Percentiles rank a stretch among this genome's conserved stretches.
These are phyloP conservation scores for Hemitrygon akajei DNA, from an alignment of 2,797 vertebrate species.

Conservation along the genomic window DNA sequence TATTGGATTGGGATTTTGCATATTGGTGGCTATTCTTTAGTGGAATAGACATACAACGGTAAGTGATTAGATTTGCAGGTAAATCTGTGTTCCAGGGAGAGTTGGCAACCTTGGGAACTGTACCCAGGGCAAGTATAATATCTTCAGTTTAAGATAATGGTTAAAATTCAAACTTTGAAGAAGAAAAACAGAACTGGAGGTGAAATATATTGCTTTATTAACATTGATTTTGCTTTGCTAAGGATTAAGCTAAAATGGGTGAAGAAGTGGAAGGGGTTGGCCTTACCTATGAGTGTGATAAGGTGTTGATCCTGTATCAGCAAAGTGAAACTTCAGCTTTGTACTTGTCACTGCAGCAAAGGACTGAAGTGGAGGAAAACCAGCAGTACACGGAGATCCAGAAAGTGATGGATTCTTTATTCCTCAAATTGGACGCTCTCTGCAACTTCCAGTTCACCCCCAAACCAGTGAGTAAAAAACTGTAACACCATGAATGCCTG, in stretches of 20 bases:
- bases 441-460: conserved; percentile 96
- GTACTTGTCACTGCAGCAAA: conserved; percentile 50
- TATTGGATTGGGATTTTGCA: background rate
- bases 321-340: background rate
- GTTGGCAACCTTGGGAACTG: background rate
- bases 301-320: background rate
- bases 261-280: background rate
- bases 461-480: conserved; percentile 72
- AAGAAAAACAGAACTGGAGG: background rate
- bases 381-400: conserved; percentile 86
- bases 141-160: no score
- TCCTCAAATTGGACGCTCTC: conserved; percentile 87
- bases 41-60: background rate
- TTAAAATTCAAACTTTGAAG: no score
- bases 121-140: no score
- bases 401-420: conserved; percentile 86
- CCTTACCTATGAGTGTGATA: no score
- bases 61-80: background rate
- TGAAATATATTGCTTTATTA: background rate
- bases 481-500: background rate
- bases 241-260: background rate
- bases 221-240: background rate
- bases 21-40: no score
- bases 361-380: conserved; percentile 78
- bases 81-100: background rate